Conservation (phyloP, 2,888 invertebrate species). For the Malachius bipustulatus region DNA sequence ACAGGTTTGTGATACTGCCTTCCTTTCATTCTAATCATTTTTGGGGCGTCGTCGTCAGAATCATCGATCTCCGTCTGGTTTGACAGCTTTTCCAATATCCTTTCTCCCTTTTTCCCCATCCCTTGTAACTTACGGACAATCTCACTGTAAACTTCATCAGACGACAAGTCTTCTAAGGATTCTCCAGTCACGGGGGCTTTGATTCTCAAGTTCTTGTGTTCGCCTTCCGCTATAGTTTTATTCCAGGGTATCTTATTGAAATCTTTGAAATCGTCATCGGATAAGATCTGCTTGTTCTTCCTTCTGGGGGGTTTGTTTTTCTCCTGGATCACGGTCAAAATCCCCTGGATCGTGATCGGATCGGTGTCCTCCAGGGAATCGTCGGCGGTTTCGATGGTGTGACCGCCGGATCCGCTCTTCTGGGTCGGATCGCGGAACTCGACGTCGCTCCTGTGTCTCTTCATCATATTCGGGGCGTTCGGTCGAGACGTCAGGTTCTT, state of each 20-base stretch:
- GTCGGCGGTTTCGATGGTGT: constrained; percentile 20
- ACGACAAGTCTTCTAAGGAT: constrained; percentile 33
- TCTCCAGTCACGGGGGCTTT: constrained; percentile 16
- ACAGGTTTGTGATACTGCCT: constrained; percentile 30
- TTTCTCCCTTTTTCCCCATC: constrained; percentile 46
- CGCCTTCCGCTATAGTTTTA: constrained; percentile 38
- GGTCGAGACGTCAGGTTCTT: constrained; percentile 39
- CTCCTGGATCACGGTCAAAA: constrained; percentile 26
- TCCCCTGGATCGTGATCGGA: constrained; percentile 27
- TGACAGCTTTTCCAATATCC: constrained; percentile 42
- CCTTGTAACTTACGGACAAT: constrained; percentile 44
- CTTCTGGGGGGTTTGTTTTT: constrained; percentile 29
- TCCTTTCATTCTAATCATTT: constrained; percentile 23
- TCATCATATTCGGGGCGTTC: constrained; percentile 53
- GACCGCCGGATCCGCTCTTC: constrained; percentile 21
- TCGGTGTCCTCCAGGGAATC: constrained; percentile 28
- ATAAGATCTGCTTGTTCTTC: constrained; percentile 19
- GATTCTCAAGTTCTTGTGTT: constrained; percentile 28
- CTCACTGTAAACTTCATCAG: constrained; percentile 47
- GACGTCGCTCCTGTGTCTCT: constrained; percentile 47
- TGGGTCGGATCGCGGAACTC: constrained; percentile 47
- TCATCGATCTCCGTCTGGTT: constrained; percentile 31
- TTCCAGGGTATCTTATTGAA: constrained; percentile 33
- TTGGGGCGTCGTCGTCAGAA: constrained; percentile 23
- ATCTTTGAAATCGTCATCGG: constrained; percentile 33